Base-by-base conservation (phyloP, 2,113 vertebrate genomes). In the Malurus cyaneus region DNA sequence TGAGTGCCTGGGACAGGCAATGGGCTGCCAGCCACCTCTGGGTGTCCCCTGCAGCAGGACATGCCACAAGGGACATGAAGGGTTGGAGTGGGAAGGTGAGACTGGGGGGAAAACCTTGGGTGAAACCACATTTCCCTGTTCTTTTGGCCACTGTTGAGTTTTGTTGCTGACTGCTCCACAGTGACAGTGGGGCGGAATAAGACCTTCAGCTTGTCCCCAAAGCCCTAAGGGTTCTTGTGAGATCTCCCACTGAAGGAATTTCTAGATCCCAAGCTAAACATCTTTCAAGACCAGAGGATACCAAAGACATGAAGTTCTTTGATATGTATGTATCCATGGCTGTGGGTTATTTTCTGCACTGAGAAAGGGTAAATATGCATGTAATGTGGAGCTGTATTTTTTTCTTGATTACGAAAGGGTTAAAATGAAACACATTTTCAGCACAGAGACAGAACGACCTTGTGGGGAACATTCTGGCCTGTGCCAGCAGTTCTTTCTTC, bases 401-500 rank as follows among this genome's bases (percentile, higher is more conserved):
- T 85, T 87, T 57, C 47, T 59, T 66, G 72, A 21, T 80, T 80
- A n/a, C 20, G 49, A 94, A 96, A 88, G 95, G 64, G 94, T 97
- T 97, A 97, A 97, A 93, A 72, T 70, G 85, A 83, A 92, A 78
- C 81, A 80, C 42, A 39, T 77, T 93, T 87, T 24, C 79, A 80
- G 82, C 80, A 78, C 41, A 57, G 94, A 95, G 87, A 57, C 72
- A 79, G 85, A 93, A 89, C 1, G 94, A 97, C 96, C 97, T 97
- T 97, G 96, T 16, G 24, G 69, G 80, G 82, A 97, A 78, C 69
- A 86, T 59, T 87, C 69, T 64, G 86, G 67, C 42, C 59, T 93
- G 65, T 97, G 83, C 94, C 96, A 93, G 94, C 89, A 93, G 88
- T 82, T 94, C 93, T 86, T 91, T 92, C 73, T 84, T 94, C 61